Percentiles rank a stretch among this genome's conserved stretches.
Conservation (phyloP, 1,140 invertebrate genomes). For the Linepithema humile region DNA sequence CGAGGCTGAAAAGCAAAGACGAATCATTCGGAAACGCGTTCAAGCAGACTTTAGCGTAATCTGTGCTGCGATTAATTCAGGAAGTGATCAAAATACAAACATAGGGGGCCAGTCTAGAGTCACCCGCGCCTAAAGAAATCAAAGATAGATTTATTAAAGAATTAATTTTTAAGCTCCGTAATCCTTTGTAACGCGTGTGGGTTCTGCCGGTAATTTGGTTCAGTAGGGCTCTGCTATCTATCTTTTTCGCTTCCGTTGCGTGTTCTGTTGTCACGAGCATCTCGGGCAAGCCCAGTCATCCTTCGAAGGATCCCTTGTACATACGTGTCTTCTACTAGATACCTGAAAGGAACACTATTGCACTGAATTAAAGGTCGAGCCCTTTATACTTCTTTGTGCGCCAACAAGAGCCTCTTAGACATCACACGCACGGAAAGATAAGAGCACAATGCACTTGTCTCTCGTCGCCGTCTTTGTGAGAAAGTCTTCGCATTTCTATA, state of each 20-base stretch:
- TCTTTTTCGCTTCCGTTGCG: constrained; percentile 20
- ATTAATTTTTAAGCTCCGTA: constrained; percentile 78
- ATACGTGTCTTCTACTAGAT: constrained; percentile 69
- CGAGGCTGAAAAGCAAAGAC: background rate
- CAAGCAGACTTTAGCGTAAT: constrained; percentile 23
- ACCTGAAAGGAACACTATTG: constrained; percentile 70
- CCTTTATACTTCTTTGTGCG: constrained; percentile 79
- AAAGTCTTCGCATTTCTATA: background rate
- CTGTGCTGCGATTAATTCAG: constrained; percentile 60
- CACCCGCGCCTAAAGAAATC: constrained; percentile 83
- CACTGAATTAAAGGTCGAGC: constrained; percentile 82
- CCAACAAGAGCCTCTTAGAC: constrained; percentile 81
- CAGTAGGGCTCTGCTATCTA: constrained; percentile 69
- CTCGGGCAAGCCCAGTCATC: constrained; percentile 49
- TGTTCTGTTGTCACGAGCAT: background rate
- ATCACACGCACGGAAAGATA: constrained; percentile 53
- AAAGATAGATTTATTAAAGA: constrained; percentile 82
- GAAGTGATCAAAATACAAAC: constrained; percentile 71
- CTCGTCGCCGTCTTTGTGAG: background rate
- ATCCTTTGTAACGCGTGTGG: constrained; percentile 73
- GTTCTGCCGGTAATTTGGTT: constrained; percentile 82
- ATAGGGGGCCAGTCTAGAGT: constrained; percentile 73
- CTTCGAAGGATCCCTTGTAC: constrained; percentile 47
- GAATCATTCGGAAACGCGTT: background rate
- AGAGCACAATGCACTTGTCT: constrained; percentile 45